Evolutionary conservation across 1,140 invertebrate species (phyloP).

Genomic region (Drosophila fuyamai): DNA sequence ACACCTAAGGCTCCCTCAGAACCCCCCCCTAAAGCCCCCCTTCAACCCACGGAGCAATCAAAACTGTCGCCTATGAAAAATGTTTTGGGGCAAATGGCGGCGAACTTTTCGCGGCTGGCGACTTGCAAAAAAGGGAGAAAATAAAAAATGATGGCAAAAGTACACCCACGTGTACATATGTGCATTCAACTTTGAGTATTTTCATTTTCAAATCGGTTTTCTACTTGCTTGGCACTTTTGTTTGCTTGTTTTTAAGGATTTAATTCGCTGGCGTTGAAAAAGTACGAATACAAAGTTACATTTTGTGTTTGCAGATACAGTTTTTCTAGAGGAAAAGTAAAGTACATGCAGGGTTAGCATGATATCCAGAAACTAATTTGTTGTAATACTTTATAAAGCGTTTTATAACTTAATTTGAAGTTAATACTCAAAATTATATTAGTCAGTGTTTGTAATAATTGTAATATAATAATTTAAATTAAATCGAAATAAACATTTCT

Average conservation of each 20-base stretch:
- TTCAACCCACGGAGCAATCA: constrained; percentile 56
- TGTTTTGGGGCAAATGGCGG: constrained; percentile 75
- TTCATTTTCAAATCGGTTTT: constrained; percentile 35
- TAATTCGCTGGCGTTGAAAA: constrained; percentile 7
- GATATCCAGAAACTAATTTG: no score
- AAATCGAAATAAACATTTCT: no score
- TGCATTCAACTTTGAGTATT: constrained; percentile 22
- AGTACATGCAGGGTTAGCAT: background rate
- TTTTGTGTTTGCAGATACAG: background rate
- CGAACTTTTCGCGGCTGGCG: constrained; percentile 41
- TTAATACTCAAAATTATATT: no score
- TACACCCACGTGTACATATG: constrained; percentile 22
- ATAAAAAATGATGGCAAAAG: constrained; percentile 18
- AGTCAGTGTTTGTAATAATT: no score
- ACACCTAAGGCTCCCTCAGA: constrained; percentile 13
- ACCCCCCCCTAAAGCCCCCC: constrained; percentile 13
- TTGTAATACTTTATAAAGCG: no score
- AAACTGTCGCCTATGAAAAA: constrained; percentile 81
- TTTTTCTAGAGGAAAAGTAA: background rate
- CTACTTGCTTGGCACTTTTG: constrained; percentile 1
- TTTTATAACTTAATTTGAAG: no score
- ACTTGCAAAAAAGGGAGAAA: constrained; percentile 13
- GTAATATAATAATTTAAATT: no score
- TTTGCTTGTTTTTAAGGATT: background rate
- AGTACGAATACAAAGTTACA: background rate